Base-by-base conservation (phyloP, 64 coral and sea anemone species). In the Porites australiensis region DNA sequence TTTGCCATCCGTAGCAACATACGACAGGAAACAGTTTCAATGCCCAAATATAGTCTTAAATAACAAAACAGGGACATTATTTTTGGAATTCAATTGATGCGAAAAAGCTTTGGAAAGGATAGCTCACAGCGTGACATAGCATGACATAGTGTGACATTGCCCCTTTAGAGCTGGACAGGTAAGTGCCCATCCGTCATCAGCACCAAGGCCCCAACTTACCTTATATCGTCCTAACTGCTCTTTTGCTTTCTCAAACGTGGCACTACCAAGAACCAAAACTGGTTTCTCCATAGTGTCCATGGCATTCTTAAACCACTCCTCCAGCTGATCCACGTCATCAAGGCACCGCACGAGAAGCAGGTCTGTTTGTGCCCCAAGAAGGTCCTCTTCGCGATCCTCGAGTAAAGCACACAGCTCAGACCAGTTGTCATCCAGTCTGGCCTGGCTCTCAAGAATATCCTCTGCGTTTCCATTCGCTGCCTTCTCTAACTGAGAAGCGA, bases 391-490 rank as follows among this genome's bases (percentile, higher is more conserved):
- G 4, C 83, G 83, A 74, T 97, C 95, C 16, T 97, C 95, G 8
- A 97, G 89, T 81, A 97, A 87, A 43, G 95, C 92, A 21, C 95
- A 97, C 57, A 97, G 43, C 15, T 97, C 92, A 9, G 82, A 82
- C 95, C 95, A 97, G 68, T 97, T 97, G 8, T 68, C 61, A 65
- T 97, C 75, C 45, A 97, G 54, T 5, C 87, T 90, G 50, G 72
- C 27, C 55, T 94, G 92, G 47, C 95, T 97, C 37, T 97, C 95
- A 16, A 48, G 16, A 44, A 97, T 61, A 77, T 85, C 92, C 67
- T 64, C 80, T 19, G 88, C 48, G 44, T 94, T 88, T 82, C 95
- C 92, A 50, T 75, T 63, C 37, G 92, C 90, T 44, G 53, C 19
- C 74, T 97, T 72, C 13, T 94, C 73, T 10, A 97, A 69, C 27